Percentiles rank a stretch among this genome's conserved stretches.
Conservation (phyloP, 2,888 invertebrate genomes). For the Leucania comma region DNA sequence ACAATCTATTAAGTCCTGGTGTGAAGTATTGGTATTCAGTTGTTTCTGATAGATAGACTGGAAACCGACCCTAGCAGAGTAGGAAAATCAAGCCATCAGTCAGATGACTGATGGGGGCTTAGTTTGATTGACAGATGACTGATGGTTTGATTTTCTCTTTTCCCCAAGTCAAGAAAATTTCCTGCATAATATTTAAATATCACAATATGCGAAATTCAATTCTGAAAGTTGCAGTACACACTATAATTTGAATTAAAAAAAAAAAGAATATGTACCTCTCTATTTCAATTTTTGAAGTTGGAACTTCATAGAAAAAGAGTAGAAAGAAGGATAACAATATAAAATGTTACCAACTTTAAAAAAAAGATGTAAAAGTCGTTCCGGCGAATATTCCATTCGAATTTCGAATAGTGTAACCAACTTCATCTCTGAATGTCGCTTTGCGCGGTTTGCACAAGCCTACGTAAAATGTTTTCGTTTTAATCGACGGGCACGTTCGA, state of each 20-base stretch:
- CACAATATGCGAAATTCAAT: background rate
- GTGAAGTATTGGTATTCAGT: no score
- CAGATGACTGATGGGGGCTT: no score
- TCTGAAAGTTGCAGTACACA: background rate
- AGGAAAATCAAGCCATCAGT: no score
- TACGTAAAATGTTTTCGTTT: slow-evolving; percentile 53
- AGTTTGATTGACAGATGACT: no score
- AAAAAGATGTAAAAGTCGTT: background rate
- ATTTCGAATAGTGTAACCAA: slow-evolving; percentile 41
- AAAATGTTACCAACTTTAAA: slow-evolving; percentile 33
- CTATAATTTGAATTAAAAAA: background rate
- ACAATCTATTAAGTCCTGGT: background rate
- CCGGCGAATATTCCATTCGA: slow-evolving; percentile 47
- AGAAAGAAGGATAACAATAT: slow-evolving; percentile 28
- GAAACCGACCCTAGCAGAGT: no score
- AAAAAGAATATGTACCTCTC: background rate
- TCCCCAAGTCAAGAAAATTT: no score
- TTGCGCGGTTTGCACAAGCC: slow-evolving; percentile 44
- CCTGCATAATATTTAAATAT: no score
- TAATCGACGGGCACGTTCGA: slow-evolving; percentile 51
- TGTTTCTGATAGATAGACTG: background rate
- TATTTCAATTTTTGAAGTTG: background rate
- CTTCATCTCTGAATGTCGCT: slow-evolving; percentile 41
- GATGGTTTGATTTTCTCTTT: no score
- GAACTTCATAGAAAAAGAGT: background rate